Evolutionary conservation across 2,888 invertebrate genomes (phyloP).

Genomic region (Phrixothrix hirtus): DNA sequence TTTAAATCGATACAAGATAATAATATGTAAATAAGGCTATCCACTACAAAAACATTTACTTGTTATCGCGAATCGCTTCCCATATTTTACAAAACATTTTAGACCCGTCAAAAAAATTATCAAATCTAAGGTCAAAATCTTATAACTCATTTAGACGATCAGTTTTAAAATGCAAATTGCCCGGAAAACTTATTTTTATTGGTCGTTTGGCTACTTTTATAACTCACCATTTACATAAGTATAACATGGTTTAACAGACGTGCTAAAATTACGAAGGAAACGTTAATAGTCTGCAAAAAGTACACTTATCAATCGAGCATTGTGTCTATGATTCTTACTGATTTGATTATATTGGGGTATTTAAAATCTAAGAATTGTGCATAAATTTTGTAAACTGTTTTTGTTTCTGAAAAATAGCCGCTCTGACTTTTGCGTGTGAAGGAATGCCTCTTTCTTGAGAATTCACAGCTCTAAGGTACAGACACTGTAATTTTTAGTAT

Average conservation of each 20-base stretch:
- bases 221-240: not conserved
- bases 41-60: conserved; percentile 8
- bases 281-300: too few relatives aligned
- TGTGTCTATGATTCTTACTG: too few relatives aligned
- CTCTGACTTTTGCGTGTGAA: too few relatives aligned
- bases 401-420: too few relatives aligned
- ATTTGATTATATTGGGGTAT: too few relatives aligned
- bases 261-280: too few relatives aligned
- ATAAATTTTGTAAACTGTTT: too few relatives aligned
- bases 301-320: too few relatives aligned
- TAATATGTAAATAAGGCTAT: conserved; percentile 23
- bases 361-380: too few relatives aligned
- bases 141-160: conserved; percentile 9
- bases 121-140: conserved; percentile 2
- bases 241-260: conserved; percentile 3
- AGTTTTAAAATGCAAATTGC: conserved; percentile 8
- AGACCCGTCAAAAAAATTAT: conserved; percentile 1
- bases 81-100: conserved; percentile 11
- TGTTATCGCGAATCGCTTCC: conserved; percentile 9
- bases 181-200: conserved; percentile 8
- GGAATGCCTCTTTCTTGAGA: too few relatives aligned
- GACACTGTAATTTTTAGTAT: too few relatives aligned
- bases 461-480: too few relatives aligned
- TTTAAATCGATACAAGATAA: conserved; percentile 25
- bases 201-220: conserved; percentile 1